Conservation (phyloP, 2,113 vertebrate genomes). For the Thermophis baileyi region DNA sequence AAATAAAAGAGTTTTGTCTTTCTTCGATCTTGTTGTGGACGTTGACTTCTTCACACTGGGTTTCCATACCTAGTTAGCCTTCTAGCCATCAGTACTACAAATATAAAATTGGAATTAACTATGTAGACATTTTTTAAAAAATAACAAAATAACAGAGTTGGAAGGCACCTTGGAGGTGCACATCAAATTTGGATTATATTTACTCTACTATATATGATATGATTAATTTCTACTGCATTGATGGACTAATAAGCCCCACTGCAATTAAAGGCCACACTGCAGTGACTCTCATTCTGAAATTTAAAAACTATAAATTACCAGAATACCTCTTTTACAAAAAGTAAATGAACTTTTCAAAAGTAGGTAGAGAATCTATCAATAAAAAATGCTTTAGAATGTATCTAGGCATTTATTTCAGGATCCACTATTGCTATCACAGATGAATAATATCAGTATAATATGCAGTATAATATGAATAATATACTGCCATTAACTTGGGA, state of each 20-base stretch:
- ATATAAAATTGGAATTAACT: neutral
- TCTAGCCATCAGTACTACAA: neutral
- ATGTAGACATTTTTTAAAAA: neutral
- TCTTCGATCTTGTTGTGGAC: neutral
- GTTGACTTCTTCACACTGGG: neutral
- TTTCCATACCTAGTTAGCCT: neutral
- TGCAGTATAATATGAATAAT: neutral
- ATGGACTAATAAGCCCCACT: neutral
- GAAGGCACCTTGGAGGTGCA: neutral
- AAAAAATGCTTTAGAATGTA: neutral
- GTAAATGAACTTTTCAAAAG: neutral
- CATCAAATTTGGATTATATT: neutral
- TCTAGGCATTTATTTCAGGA: neutral
- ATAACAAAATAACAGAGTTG: neutral
- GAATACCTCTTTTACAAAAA: neutral
- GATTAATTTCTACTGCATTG: neutral
- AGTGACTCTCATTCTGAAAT: neutral
- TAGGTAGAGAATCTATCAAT: neutral
- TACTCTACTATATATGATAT: neutral
- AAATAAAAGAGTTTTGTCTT: too few relatives aligned
- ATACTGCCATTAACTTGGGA: neutral
- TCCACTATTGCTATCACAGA: neutral
- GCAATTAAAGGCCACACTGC: neutral
- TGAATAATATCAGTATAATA: neutral
- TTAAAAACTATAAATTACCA: neutral